Evolutionary conservation across 2,113 vertebrate genomes (phyloP), one percentile per base, ranked within the genome.

Genomic region (Rhagologus leucostigma): DNA sequence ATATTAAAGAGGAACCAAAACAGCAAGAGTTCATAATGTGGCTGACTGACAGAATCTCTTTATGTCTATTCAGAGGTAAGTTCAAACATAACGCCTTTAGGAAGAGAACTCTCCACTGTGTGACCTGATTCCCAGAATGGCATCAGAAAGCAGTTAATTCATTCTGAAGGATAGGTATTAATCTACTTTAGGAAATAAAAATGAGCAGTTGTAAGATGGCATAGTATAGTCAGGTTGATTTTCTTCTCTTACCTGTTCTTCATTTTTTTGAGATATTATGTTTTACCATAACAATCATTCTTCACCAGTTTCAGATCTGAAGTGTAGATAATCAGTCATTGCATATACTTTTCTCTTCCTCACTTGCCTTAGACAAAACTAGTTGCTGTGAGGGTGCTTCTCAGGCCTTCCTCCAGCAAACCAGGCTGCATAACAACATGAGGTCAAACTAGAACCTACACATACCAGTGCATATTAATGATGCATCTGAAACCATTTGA

Each of bases 401-500:
- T 44, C 33, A 42, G 39, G 15, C 11, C 16, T 14, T 33, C 1
- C 7, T 10, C 24, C 26, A 6, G 8, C 10, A 90, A 85, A 41
- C 7, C 18, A 17, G 23, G 3, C 17, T 63, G 6, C 22, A 15
- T 29, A 41, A 57, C 2, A 81, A 4, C 20, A 11, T 16, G 19
- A 73, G 26, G 13, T 63, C 47, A 67, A 22, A 23, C 6, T 47
- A 16, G 8, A 84, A 42, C 14, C 30, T n/a, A 18, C 6, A 13
- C 0, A 1, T 17, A 46, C 9, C 3, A 8, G 1, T 24, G 9
- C 13, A 13, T 19, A 11, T 80, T 49, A 86, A 41, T 11, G 19
- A 22, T 1, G 1, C 7, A 46, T 4, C 4, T 20, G 50, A 84
- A 91, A 60, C 2, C 3, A 20, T 55, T 29, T 67, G n/a, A 57